Conservation (phyloP, 2,113 vertebrate species). For the Osmerus mordax region DNA sequence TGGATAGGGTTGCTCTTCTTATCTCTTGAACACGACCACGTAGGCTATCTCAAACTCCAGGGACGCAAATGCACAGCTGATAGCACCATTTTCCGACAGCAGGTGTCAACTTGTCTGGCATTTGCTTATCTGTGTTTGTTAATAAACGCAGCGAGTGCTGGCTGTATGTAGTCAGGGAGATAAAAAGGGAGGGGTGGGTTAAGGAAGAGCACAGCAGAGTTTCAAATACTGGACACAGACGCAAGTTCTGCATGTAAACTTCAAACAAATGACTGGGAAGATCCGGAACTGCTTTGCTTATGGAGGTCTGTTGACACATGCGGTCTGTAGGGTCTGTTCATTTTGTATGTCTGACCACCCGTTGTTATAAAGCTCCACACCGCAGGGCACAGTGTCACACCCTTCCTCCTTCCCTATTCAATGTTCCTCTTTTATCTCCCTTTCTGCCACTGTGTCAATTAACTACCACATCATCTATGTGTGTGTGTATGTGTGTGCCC, state of each 20-base stretch:
- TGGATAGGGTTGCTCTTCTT: neutral
- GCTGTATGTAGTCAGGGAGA: neutral
- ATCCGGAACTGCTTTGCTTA: neutral
- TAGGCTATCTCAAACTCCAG: conserved; percentile 5
- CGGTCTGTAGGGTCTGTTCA: neutral
- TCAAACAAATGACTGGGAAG: no score
- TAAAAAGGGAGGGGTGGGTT: neutral
- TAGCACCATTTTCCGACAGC: neutral
- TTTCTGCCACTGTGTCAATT: no score
- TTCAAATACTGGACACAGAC: neutral
- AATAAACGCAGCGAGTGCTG: neutral
- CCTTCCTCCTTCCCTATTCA: no score
- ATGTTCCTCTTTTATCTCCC: no score
- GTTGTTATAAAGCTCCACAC: no score
- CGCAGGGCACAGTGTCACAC: no score
- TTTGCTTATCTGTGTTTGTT: conserved; percentile 10
- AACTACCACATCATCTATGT: no score
- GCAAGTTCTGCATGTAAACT: neutral
- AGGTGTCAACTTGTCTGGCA: neutral
- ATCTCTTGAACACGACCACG: neutral
- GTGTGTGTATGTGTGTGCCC: no score
- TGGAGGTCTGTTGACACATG: neutral
- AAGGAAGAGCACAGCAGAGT: neutral
- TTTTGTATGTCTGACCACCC: no score
- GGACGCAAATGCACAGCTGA: neutral